Conservation (phyloP, 2,888 invertebrate species). For the Aspidapion aeneum region DNA sequence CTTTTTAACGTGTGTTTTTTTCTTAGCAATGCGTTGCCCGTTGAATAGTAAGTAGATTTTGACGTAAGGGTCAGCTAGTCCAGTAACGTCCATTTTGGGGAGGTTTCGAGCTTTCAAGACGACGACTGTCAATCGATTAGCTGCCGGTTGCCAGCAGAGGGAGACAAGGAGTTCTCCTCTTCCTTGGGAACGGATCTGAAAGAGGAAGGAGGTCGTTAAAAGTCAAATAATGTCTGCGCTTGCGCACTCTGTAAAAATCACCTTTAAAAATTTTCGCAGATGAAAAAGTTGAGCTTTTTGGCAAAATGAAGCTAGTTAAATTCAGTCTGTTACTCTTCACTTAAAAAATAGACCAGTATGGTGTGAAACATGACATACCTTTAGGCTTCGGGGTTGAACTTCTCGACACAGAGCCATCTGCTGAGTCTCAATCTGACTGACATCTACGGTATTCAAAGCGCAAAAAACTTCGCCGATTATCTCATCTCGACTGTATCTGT, state of each 20-base stretch:
- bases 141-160: constrained; percentile 97
- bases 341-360: too few relatives aligned
- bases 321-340: too few relatives aligned
- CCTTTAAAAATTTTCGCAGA: too few relatives aligned
- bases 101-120: constrained; percentile 95
- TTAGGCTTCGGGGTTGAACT: constrained; percentile 89
- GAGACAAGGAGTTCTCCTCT: constrained; percentile 94
- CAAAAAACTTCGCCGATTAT: constrained; percentile 97
- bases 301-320: too few relatives aligned
- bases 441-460: constrained; percentile 65
- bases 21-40: constrained; percentile 97
- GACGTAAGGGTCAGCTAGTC: constrained; percentile 95
- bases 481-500: constrained; percentile 96
- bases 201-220: constrained; percentile 19
- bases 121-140: constrained; percentile 92
- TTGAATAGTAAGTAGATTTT: constrained; percentile 97
- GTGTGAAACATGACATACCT: too few relatives aligned
- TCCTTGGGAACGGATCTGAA: constrained; percentile 85
- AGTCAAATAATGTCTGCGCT: too few relatives aligned
- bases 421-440: constrained; percentile 70
- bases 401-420: constrained; percentile 81
- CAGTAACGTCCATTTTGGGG: constrained; percentile 97
- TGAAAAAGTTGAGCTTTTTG: too few relatives aligned
- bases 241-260: too few relatives aligned
- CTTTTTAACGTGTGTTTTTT: constrained; percentile 99